Percentiles rank a stretch among this genome's conserved stretches.
Conservation (phyloP, 1,140 invertebrate species). For the Megalopta genalis region DNA sequence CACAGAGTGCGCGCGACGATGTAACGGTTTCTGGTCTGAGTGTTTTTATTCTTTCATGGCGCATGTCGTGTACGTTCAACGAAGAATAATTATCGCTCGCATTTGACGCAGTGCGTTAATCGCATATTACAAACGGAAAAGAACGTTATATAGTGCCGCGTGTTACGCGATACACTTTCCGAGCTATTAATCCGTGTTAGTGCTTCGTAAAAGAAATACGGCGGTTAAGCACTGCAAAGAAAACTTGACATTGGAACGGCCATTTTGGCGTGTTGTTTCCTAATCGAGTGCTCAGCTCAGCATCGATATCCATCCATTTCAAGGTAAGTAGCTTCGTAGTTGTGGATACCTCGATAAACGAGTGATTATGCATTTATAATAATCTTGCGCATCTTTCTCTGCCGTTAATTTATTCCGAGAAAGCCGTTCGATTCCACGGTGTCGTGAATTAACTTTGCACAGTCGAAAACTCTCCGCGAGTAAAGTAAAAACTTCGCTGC, state of each 20-base stretch:
- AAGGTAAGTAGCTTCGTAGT: constrained; percentile 65
- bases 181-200: constrained; percentile 44
- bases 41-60: constrained; percentile 62
- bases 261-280: constrained; percentile 77
- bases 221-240: constrained; percentile 51
- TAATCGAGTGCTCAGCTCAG: constrained; percentile 69
- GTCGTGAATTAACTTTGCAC: not conserved
- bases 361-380: not conserved
- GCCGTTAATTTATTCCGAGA: not conserved
- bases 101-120: constrained; percentile 76
- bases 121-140: constrained; percentile 60
- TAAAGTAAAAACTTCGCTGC: not conserved
- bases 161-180: constrained; percentile 47
- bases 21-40: constrained; percentile 48
- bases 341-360: not conserved
- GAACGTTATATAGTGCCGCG: constrained; percentile 54
- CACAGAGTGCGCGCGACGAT: constrained; percentile 19
- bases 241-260: constrained; percentile 77
- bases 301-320: constrained; percentile 74
- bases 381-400: constrained; percentile 1
- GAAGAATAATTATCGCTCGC: constrained; percentile 69
- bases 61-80: constrained; percentile 62
- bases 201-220: constrained; percentile 52
- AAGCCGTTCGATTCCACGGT: not conserved
- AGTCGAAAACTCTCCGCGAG: constrained; percentile 11